Percentiles rank a stretch among this genome's conserved stretches.
These are phyloP conservation scores for Cephalopterus ornatus DNA, from an alignment of 2,113 vertebrate genomes.

Conservation along the genomic window DNA sequence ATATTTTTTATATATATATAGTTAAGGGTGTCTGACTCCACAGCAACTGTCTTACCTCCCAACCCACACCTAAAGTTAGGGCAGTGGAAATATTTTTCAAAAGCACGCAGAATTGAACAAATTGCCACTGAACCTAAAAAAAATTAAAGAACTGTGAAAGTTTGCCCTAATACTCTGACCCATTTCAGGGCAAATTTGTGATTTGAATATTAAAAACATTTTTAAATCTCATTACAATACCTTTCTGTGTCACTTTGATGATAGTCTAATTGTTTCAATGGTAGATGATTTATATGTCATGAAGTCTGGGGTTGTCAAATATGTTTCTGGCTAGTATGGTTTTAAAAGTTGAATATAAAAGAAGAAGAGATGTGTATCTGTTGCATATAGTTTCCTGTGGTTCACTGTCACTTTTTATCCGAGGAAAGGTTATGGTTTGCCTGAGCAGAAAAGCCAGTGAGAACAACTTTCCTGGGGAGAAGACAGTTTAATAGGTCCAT, in stretches of 20 bases:
- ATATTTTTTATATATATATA: too few species aligned
- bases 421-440: background rate
- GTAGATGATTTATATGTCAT: background rate
- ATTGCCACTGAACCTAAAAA: background rate
- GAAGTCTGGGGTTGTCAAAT: background rate
- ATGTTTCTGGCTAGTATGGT: background rate
- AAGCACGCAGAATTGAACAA: background rate
- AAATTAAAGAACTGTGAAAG: background rate
- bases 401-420: background rate
- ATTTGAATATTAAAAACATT: background rate
- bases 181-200: background rate
- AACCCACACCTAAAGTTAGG: background rate
- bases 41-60: background rate
- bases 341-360: background rate
- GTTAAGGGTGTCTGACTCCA: background rate
- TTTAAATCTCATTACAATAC: background rate
- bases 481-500: background rate
- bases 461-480: background rate
- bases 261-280: background rate
- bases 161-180: background rate
- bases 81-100: background rate
- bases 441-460: background rate
- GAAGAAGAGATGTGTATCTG: background rate
- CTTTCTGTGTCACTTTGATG: background rate
- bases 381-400: background rate